phyloP scores from a whole-genome alignment of 2,797 vertebrate species.

The Peromyscus eremicus region DNA sequence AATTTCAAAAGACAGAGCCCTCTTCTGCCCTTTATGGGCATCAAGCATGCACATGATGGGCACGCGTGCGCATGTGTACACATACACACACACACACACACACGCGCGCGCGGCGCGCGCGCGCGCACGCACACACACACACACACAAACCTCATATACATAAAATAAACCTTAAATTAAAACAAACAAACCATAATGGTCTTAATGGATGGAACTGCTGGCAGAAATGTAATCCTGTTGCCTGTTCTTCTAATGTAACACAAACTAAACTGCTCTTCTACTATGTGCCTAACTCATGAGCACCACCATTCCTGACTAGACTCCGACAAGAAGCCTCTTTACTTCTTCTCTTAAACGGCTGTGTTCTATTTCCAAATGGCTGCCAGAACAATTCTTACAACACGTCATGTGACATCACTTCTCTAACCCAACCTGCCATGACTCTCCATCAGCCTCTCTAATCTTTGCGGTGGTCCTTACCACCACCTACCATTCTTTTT shows the following conservation, averaged over 20 bases:
- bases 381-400: neutral
- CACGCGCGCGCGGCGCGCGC: too few relatives aligned
- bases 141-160: neutral
- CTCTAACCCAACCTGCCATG: neutral
- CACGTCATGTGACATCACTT: neutral
- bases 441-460: neutral
- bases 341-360: conserved; percentile 1
- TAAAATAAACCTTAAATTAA: neutral
- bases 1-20: neutral
- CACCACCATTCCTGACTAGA: neutral
- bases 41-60: neutral
- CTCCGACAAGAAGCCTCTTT: neutral
- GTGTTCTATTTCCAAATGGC: neutral
- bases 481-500: neutral
- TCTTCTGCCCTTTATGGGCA: neutral
- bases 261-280: neutral
- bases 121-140: neutral
- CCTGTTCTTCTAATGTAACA: neutral
- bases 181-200: neutral
- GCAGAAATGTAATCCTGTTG: neutral
- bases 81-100: too few relatives aligned
- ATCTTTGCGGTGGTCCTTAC: neutral
- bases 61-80: too few relatives aligned
- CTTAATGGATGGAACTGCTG: neutral
- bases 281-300: neutral